Base-by-base conservation (phyloP, 2,113 vertebrate species). In the Ariopsis seemanni region DNA sequence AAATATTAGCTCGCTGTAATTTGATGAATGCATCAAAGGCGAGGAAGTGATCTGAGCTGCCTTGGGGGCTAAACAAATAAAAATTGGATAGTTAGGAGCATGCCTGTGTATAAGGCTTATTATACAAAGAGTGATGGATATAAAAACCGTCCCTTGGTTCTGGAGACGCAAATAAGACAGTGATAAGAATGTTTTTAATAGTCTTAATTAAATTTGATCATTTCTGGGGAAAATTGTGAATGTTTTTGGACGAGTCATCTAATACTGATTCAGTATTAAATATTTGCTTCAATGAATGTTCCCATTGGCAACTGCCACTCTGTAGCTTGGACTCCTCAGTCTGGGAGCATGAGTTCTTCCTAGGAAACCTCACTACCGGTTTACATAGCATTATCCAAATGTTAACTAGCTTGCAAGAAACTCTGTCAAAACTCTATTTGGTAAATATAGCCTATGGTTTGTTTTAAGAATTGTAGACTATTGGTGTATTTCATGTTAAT, bases 1-100 rank as follows among this genome's bases (percentile, higher is more conserved):
- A 87, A 84, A 86, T 82, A 84, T 90, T 82, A 85, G 80, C 69
- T 34, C 42, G 89, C 52, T 85, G 75, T 89, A 86, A 90, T 90
- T 90, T 88, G 22, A 83, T 84, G 84, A 86, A 75, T 30, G 7
- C 22, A 72, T 89, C 82, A 83, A 83, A 78, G 85, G 17, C 75
- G 50, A 83, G 87, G 87, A 87, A 89, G 34, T 69, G 86, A 74
- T 83, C 34, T 72, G 86, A 85, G 85, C 84, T 53, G 77, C 6
- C 7, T 57, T 63, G n/a, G 48, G 77, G 75, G 15, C 22, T 63
- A 87, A 55, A 75, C 53, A 27, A 82, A 82, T 25, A 77, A 42
- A 34, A 42, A 89, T n/a, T 25, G 42, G 42, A 18, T 48, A 48
- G 79, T 67, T 53, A 86, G 42, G 85, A 60, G 55, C 15, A 80